phyloP scores from a whole-genome alignment of 2,888 invertebrate species.

The Yponomeuta malinellus region DNA sequence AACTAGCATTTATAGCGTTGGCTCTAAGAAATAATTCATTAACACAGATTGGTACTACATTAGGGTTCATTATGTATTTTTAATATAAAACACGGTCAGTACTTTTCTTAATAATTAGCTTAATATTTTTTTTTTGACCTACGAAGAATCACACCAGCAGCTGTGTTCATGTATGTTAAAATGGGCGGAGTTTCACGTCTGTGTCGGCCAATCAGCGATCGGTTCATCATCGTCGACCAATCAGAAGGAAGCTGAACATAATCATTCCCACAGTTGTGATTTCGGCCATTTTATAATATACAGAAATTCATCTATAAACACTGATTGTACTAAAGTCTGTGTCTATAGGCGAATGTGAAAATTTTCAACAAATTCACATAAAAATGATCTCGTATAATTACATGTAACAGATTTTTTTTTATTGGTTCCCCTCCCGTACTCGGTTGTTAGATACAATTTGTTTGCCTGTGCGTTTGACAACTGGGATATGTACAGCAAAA shows the following conservation, averaged over 20 bases:
- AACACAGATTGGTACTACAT: background rate
- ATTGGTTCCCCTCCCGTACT: constrained; percentile 31
- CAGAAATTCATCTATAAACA: background rate
- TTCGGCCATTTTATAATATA: constrained; percentile 11
- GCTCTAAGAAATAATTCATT: background rate
- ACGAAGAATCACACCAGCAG: constrained; percentile 61
- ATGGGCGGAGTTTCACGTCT: constrained; percentile 10
- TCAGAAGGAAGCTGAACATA: background rate
- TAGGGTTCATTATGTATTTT: background rate
- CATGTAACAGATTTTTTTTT: constrained; percentile 28
- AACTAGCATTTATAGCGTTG: background rate
- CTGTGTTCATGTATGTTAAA: constrained; percentile 57
- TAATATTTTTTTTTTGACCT: constrained; percentile 24
- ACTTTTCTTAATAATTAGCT: constrained; percentile 26
- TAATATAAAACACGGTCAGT: constrained; percentile 9
- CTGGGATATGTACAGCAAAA: background rate
- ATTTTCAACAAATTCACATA: constrained; percentile 39
- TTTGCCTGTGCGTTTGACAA: constrained; percentile 59
- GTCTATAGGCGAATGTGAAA: constrained; percentile 16
- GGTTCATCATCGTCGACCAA: constrained; percentile 1
- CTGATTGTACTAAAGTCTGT: background rate
- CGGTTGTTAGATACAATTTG: constrained; percentile 56
- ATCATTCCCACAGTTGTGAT: background rate
- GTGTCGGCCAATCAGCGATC: constrained; percentile 7
- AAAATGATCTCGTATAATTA: constrained; percentile 65